Conservation (phyloP, 30 jellyfish, hydroid and myxozoan species). For the Rhopilema esculentum region DNA sequence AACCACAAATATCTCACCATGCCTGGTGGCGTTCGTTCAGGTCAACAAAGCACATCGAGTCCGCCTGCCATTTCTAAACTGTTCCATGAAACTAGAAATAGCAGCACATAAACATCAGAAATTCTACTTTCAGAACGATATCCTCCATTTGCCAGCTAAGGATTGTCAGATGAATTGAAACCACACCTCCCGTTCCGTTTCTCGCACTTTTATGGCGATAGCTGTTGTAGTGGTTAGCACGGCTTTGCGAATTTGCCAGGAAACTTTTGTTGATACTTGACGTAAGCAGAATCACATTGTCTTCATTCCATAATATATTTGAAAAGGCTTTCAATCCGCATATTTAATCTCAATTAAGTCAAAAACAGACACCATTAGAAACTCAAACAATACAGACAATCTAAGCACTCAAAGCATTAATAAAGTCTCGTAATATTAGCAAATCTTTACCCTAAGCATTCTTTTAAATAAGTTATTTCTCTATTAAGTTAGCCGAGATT, state of each 20-base stretch:
- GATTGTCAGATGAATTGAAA: neutral
- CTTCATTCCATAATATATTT: conserved; percentile 14
- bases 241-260: neutral
- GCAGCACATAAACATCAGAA: neutral
- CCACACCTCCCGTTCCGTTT: neutral
- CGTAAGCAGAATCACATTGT: conserved; percentile 37
- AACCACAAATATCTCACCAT: neutral
- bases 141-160: neutral
- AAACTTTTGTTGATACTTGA: conserved; percentile 7
- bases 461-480: neutral
- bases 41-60: neutral
- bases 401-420: conserved; percentile 3
- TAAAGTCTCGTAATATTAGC: neutral
- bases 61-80: neutral
- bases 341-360: conserved; percentile 32
- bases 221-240: neutral
- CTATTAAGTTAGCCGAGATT: neutral
- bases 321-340: conserved; percentile 1
- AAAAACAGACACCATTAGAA: conserved; percentile 43
- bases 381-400: conserved; percentile 14
- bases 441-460: neutral
- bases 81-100: neutral
- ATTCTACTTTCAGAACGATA: neutral
- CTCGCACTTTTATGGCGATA: neutral
- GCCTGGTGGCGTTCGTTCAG: neutral